These are phyloP conservation scores for Zaprionus lineosus DNA, from an alignment of 2,888 invertebrate species.

Conservation along the genomic window DNA sequence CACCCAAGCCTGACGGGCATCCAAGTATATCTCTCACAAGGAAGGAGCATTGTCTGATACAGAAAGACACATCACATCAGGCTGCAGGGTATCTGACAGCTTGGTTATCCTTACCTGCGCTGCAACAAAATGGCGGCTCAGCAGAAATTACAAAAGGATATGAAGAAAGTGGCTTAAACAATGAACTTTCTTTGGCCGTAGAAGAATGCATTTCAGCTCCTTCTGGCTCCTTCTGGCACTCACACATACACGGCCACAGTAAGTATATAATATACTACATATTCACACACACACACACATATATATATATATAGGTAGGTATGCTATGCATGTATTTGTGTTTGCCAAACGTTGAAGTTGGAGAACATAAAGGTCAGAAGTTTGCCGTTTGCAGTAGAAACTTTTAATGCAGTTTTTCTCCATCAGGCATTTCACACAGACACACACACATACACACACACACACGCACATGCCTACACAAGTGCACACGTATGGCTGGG, in stretches of 20 bases:
- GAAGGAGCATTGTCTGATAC: too few species aligned
- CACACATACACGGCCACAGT: too few species aligned
- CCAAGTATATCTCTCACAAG: too few species aligned
- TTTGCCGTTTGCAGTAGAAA: constrained; percentile 74
- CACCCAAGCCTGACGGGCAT: too few species aligned
- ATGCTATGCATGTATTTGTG: constrained; percentile 16
- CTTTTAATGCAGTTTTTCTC: constrained; percentile 65
- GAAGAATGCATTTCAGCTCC: too few species aligned
- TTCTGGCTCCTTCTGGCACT: too few species aligned
- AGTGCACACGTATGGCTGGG: too few species aligned
- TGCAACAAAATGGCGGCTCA: constrained; percentile 52
- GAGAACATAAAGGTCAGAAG: constrained; percentile 75
- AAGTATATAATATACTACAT: constrained; percentile 7
- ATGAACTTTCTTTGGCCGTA: too few species aligned
- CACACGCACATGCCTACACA: not conserved
- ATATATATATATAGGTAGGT: constrained; percentile 7
- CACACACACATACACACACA: constrained; percentile 12
- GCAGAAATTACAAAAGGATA: constrained; percentile 49
- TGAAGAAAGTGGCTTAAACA: constrained; percentile 61
- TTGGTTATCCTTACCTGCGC: too few species aligned
- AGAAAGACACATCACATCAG: too few species aligned
- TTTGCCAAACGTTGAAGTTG: constrained; percentile 35
- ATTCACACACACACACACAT: constrained; percentile 5
- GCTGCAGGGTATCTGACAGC: too few species aligned
- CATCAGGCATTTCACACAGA: constrained; percentile 64